Percentiles rank a stretch among this genome's conserved stretches.
Evolutionary conservation across 2,113 vertebrate species (phyloP).

Genomic region (Solea solea): DNA sequence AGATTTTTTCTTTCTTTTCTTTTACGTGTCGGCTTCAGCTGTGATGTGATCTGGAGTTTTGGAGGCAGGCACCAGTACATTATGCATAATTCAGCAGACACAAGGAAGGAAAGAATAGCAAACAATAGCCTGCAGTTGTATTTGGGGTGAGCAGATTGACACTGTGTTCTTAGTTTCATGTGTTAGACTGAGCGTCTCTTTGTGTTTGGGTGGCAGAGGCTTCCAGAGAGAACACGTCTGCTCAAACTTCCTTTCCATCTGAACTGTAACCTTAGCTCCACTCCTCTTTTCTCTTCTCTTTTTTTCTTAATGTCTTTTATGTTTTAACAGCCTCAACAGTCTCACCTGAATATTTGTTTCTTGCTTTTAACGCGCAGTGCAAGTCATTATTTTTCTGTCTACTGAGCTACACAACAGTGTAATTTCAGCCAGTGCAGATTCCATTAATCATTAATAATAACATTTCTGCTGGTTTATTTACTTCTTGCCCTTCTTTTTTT

Average conservation of each 20-base stretch:
- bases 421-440: no score
- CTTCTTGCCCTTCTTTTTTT: no score
- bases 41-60: constrained; percentile 41
- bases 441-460: no score
- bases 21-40: constrained; percentile 40
- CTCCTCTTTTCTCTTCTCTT: neutral
- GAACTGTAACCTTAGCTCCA: neutral
- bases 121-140: constrained; percentile 50
- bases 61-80: constrained; percentile 22
- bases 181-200: constrained; percentile 14
- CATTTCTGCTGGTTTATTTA: no score
- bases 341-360: neutral
- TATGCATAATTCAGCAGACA: constrained; percentile 61
- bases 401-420: neutral
- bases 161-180: constrained; percentile 19
- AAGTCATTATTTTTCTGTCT: constrained; percentile 4
- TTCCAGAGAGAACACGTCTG: constrained; percentile 4
- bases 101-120: constrained; percentile 53
- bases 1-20: constrained; percentile 22
- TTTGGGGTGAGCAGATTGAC: constrained; percentile 34
- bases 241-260: constrained; percentile 6
- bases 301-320: neutral
- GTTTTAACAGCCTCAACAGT: neutral
- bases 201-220: constrained; percentile 1
- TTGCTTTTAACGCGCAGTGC: neutral